phyloP scores from a whole-genome alignment of 64 coral and sea anemone species.

The Pachyseris speciosa region DNA sequence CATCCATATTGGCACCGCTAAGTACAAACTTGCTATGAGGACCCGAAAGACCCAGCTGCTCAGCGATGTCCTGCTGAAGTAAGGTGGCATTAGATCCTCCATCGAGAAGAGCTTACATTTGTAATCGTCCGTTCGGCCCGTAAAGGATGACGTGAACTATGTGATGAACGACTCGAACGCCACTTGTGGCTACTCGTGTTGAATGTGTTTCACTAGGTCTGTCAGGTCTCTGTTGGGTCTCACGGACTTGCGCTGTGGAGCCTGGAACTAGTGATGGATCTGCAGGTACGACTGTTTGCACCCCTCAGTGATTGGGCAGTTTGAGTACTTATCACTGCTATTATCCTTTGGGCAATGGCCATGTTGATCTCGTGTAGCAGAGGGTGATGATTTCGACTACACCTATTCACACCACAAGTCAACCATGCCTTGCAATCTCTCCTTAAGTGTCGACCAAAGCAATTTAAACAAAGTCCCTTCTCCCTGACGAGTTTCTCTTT shows the following conservation, averaged over 20 bases:
- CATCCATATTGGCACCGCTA: too few relatives aligned
- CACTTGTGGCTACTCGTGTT: not conserved
- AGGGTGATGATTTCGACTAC: not conserved
- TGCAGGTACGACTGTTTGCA: not conserved
- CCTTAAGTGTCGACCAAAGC: not conserved
- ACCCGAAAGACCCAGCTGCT: not conserved
- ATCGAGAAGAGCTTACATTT: not conserved
- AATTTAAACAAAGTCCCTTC: not conserved
- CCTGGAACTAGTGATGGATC: not conserved
- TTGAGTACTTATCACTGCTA: too few relatives aligned
- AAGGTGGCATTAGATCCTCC: not conserved
- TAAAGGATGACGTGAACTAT: not conserved
- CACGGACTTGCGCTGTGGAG: not conserved
- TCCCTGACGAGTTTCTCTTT: not conserved
- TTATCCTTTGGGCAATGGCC: not conserved
- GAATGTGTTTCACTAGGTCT: not conserved
- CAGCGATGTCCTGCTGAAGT: not conserved
- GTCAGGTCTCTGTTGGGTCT: not conserved
- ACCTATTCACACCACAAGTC: not conserved
- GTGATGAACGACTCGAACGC: not conserved
- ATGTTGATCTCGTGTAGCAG: not conserved
- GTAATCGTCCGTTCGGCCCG: not conserved
- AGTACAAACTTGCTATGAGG: too few relatives aligned
- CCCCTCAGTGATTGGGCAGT: not conserved
- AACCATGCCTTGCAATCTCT: not conserved